Base-by-base conservation (phyloP, 2,113 vertebrate genomes). In the Atrichornis clamosus region DNA sequence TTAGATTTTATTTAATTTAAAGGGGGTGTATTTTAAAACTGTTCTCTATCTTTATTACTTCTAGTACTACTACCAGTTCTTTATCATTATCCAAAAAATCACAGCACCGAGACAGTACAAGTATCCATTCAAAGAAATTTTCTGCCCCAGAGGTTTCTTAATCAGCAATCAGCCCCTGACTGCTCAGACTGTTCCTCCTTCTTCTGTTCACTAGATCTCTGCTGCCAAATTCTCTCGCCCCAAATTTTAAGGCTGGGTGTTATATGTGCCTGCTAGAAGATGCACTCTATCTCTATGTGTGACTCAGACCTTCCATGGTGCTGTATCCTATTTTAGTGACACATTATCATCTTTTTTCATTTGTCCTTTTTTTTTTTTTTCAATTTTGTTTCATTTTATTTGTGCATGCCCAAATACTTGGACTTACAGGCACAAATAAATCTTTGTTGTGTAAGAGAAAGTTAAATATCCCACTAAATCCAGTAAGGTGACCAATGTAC, bases 401-500 rank as follows among this genome's bases (percentile, higher is more conserved):
- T 41, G 1, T 63, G 18, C 2, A 19, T 30, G 10, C 6, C 2
- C 21, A 74, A n/a, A 23, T 39, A 32, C 65, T 65, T 68, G 28
- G 12, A 15, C 11, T 27, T 75, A 28, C 14, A 50, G 13, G 32
- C 6, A 59, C 3, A 2, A 33, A n/a, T 44, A 59, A 2, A 0
- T 63, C 69, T 90, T 64, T 65, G 2, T 55, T 70, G 12, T 22
- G 20, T 9, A n/a, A 33, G 22, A 65, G 15, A 63, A 26, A 81
- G 49, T 35, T 8, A 75, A 81, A 37, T 21, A 22, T 52, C 19
- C 32, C 3, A 33, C 5, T 81, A 42, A 81, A 73, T 81, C 47
- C 4, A 8, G 21, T 33, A 46, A 59, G 18, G 37, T 2, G 3
- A 78, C 10, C n/a, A n/a, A 37, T 0, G 0, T 32, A 26, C 28